phyloP scores from a whole-genome alignment of 2,113 vertebrate species.

The Notiomystis cincta region DNA sequence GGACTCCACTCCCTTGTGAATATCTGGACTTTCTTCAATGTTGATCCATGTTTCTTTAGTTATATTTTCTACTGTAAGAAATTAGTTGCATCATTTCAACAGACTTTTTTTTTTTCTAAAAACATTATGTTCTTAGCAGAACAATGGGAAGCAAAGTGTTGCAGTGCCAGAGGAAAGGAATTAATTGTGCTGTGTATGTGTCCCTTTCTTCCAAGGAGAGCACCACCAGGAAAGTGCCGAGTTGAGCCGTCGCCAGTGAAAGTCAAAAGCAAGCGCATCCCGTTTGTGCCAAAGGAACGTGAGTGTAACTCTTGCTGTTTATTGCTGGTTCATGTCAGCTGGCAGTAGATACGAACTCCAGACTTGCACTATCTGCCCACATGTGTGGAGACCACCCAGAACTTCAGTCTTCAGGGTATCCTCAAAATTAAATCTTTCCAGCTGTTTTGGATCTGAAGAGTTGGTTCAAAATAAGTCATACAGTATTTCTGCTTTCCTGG shows the following conservation, averaged over 20 bases:
- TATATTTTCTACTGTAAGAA: background rate
- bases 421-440: background rate
- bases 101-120: background rate
- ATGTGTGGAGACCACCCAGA: background rate
- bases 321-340: background rate
- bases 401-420: background rate
- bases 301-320: constrained; percentile 60
- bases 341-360: background rate
- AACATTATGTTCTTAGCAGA: background rate
- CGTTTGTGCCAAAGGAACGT: constrained; percentile 88
- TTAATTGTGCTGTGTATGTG: background rate
- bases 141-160: background rate
- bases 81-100: background rate
- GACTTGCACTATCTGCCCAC: background rate
- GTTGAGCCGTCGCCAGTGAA: constrained; percentile 79
- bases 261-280: constrained; percentile 79
- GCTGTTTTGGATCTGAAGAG: background rate
- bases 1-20: background rate
- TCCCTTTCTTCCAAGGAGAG: constrained; percentile 78
- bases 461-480: background rate
- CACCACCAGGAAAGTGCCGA: constrained; percentile 85
- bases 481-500: background rate
- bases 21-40: background rate
- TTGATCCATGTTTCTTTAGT: background rate
- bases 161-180: background rate